Evolutionary conservation across 2,888 invertebrate species (phyloP).

Genomic region (Microplitis deprimator): DNA sequence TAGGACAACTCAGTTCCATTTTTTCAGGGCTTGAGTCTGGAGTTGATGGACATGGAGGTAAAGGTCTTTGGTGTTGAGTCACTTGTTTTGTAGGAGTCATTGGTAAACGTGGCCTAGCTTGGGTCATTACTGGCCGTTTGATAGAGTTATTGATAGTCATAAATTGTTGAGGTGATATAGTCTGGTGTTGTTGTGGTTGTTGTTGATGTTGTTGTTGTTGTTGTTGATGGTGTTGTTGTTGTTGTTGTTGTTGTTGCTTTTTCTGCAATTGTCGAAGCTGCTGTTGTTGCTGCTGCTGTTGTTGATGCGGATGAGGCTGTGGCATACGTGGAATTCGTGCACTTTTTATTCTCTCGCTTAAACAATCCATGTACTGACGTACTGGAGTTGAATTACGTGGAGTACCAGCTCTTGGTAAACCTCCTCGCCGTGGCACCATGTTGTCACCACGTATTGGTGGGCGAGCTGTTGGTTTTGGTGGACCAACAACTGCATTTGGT

Average conservation of each 20-base stretch:
- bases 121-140: conserved; percentile 19
- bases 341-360: conserved; percentile 63
- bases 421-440: neutral
- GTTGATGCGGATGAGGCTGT: conserved; percentile 29
- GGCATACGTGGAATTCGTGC: conserved; percentile 52
- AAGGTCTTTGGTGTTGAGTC: conserved; percentile 34
- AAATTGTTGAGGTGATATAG: conserved; percentile 20
- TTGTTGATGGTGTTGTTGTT: conserved; percentile 30
- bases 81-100: conserved; percentile 14
- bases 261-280: conserved; percentile 24
- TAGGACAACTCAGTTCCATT: conserved; percentile 46
- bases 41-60: conserved; percentile 10
- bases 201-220: conserved; percentile 49
- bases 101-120: conserved; percentile 31
- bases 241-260: conserved; percentile 11
- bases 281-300: conserved; percentile 35
- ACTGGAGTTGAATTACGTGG: conserved; percentile 37
- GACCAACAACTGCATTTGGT: conserved; percentile 47
- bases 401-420: neutral
- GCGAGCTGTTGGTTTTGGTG: conserved; percentile 45
- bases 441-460: conserved; percentile 45
- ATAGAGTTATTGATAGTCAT: conserved; percentile 8
- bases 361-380: conserved; percentile 52
- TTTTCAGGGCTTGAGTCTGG: conserved; percentile 37
- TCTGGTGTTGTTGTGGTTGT: conserved; percentile 57